Percentiles rank a stretch among this genome's conserved stretches.
These are phyloP conservation scores for Progne subis DNA, from an alignment of 2,113 vertebrate species.

Conservation along the genomic window DNA sequence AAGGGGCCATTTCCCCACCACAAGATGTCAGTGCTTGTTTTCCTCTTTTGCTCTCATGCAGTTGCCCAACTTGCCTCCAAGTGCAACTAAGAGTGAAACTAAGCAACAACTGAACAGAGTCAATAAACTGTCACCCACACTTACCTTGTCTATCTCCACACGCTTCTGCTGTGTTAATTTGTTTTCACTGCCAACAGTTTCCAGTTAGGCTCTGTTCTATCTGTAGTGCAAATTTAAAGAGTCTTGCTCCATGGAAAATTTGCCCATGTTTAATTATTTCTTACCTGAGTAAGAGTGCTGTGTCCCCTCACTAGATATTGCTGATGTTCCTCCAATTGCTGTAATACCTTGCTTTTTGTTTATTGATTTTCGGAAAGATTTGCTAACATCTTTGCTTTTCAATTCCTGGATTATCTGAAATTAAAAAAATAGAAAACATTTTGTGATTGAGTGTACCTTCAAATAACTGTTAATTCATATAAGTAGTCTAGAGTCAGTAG, in stretches of 20 bases:
- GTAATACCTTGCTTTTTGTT: constrained; percentile 89
- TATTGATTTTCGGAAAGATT: constrained; percentile 89
- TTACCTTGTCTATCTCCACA: not conserved
- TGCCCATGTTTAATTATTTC: not conserved
- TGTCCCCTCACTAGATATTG: constrained; percentile 91
- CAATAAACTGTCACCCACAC: not conserved
- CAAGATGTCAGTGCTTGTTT: not conserved
- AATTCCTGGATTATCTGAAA: constrained; percentile 91
- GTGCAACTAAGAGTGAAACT: not conserved
- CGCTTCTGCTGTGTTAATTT: not conserved
- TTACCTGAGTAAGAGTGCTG: constrained; percentile 97
- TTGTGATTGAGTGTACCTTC: not conserved
- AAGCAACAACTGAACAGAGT: not conserved
- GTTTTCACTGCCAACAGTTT: not conserved
- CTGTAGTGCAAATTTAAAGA: not conserved
- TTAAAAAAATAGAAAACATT: not conserved
- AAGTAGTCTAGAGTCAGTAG: not conserved
- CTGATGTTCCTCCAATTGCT: constrained; percentile 91
- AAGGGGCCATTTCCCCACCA: rapidly evolving
- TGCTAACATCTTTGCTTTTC: constrained; percentile 91
- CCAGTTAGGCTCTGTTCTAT: not conserved
- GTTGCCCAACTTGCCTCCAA: not conserved
- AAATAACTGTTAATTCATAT: not conserved
- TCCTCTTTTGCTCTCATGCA: not conserved
- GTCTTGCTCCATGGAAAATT: not conserved